Evolutionary conservation across 2,888 invertebrate genomes (phyloP).

Genomic region (Onthophagus sagittarius): DNA sequence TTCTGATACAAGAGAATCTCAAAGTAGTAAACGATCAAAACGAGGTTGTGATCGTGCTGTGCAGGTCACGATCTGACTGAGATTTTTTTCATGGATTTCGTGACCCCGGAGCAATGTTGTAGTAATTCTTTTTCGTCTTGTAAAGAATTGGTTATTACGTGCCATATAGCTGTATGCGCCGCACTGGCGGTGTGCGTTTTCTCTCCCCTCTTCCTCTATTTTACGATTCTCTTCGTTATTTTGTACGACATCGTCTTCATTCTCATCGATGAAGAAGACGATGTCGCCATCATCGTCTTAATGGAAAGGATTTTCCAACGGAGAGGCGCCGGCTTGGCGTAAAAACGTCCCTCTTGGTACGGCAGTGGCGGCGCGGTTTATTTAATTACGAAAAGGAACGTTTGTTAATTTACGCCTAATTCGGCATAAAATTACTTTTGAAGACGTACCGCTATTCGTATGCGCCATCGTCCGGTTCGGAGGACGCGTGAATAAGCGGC

Average conservation of each 20-base stretch:
- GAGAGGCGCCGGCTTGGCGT: background rate
- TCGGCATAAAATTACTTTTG: background rate
- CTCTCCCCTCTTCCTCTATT: background rate
- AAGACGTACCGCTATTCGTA: background rate
- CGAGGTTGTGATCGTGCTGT: background rate
- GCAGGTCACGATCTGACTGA: background rate
- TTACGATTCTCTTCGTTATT: background rate
- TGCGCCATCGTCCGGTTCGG: background rate
- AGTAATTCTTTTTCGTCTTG: background rate
- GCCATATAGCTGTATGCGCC: background rate
- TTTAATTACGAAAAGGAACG: background rate
- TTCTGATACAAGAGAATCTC: background rate
- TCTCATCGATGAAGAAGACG: background rate
- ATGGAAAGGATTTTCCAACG: background rate
- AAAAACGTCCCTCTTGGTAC: background rate
- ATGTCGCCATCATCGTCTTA: background rate
- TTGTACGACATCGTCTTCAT: too few species aligned
- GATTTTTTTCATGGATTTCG: background rate
- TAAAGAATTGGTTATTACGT: background rate
- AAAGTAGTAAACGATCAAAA: background rate
- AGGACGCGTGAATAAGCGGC: background rate
- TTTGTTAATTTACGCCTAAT: background rate
- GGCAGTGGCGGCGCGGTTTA: background rate
- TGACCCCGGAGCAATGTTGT: background rate
- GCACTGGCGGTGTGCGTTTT: background rate